Evolutionary conservation across 2,888 invertebrate genomes (phyloP).

Genomic region (Macaria notata): DNA sequence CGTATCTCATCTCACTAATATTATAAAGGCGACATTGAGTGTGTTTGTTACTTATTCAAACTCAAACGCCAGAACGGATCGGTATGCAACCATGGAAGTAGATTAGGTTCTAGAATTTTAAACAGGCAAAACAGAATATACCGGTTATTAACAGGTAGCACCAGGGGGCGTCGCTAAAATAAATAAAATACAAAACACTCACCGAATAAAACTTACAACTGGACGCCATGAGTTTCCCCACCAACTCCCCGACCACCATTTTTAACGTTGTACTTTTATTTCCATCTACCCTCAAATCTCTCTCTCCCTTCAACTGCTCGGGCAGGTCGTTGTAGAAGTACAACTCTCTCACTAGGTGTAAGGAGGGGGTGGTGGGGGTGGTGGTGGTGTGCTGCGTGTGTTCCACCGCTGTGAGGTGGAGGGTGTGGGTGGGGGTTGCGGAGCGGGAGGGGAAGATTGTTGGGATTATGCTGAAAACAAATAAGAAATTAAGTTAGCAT

Average conservation of each 20-base stretch:
- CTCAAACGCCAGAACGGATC: no score
- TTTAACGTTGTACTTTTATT: constrained; percentile 41
- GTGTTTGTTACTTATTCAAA: no score
- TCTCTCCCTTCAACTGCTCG: constrained; percentile 46
- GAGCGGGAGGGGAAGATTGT: constrained; percentile 52
- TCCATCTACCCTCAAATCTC: constrained; percentile 1
- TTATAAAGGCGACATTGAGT: no score
- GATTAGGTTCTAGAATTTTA: no score
- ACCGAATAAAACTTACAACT: constrained; percentile 87
- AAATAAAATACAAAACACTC: constrained; percentile 45
- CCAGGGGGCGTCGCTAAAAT: no score
- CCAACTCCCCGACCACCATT: constrained; percentile 51
- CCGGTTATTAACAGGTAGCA: no score
- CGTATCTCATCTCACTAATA: no score
- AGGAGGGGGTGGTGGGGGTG: constrained; percentile 33
- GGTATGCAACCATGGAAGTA: no score
- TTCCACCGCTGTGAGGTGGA: constrained; percentile 47
- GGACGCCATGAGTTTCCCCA: constrained; percentile 79
- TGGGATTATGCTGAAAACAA: constrained; percentile 57
- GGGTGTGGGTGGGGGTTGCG: constrained; percentile 53
- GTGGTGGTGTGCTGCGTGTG: no score
- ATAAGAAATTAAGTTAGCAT: not conserved
- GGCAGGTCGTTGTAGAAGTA: constrained; percentile 71
- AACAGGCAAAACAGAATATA: no score
- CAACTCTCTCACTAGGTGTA: constrained; percentile 60